A percentile compares a stretch with the other conserved stretches of the same genome.
Conservation (phyloP, 2,888 invertebrate genomes). For the Pachycephus smyrnensis region DNA sequence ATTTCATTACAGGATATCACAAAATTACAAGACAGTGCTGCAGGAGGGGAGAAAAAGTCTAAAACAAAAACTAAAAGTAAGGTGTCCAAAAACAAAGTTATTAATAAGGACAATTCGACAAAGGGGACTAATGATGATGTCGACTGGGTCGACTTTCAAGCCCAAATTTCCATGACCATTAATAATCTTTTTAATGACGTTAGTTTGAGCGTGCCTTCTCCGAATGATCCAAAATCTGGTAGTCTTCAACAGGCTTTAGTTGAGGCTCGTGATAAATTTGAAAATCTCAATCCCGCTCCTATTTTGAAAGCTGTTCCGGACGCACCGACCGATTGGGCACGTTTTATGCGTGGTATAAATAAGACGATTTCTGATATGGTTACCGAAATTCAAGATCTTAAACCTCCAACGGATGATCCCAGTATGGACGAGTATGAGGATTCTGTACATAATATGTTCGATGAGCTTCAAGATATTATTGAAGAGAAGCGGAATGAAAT, state of each 20-base stretch:
- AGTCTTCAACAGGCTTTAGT: slow-evolving; percentile 10
- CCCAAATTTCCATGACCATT: neutral
- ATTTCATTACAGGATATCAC: neutral
- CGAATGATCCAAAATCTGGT: neutral
- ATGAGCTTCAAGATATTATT: slow-evolving; percentile 12
- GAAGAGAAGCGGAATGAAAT: slow-evolving; percentile 8
- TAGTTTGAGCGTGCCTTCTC: neutral
- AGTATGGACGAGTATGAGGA: slow-evolving; percentile 14
- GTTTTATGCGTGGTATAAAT: neutral
- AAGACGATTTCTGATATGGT: slow-evolving; percentile 3
- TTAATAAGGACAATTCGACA: neutral
- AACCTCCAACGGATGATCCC: neutral
- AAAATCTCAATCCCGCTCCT: neutral
- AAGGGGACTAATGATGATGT: slow-evolving; percentile 1
- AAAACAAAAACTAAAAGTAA: neutral
- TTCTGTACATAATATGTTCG: slow-evolving; percentile 5
- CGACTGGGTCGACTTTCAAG: neutral
- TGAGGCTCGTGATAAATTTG: slow-evolving; percentile 17
- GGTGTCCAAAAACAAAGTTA: neutral
- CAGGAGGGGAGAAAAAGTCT: neutral
- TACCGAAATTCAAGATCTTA: neutral
- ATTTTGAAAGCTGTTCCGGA: neutral
- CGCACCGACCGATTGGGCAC: slow-evolving; percentile 2
- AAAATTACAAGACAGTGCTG: neutral
- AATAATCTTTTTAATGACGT: neutral